Base-by-base conservation (phyloP, 2,888 invertebrate species). In the Buathra laborator region DNA sequence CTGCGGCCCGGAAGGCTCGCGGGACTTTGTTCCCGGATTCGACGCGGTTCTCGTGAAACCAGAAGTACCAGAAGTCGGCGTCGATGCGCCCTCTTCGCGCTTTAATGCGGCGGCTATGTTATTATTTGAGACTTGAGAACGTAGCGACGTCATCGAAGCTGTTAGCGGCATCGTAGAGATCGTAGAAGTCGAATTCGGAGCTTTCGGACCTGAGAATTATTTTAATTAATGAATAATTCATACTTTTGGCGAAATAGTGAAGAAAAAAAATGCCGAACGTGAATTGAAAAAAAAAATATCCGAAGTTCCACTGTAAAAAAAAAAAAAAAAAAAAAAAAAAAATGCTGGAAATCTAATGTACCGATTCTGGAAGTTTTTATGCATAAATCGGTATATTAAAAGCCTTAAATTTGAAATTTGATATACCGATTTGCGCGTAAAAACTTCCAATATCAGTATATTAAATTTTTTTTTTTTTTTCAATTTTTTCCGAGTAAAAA, bases 1-100 rank as follows among this genome's bases (percentile, higher is more conserved):
- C 92, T 98, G 97, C 4, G 91, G 90, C 1, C 91, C 91, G 0
- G 92, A 89, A 0, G 90, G 88, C 44, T 93, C 93, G 3, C 90
- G 87, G 0, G 91, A 92, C 56, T 92, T 93, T 3, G 83, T 78
- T 12, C 89, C 88, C 7, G 88, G 84, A 64, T 87, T 90, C 7
- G 89, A 90, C 16, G 87, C 62, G 3, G 89, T 82, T 82, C 90
- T 88, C 7, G 88, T 32, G 14, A 86, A 79, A 67, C 85, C 85
- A 16, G 82, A 86, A 44, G 75, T 62, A 6, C 71, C 71, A 46
- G 84, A 72, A 14, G 51, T 82, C 29, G 86, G 81, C 7, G 68
- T 86, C 24, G 80, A 70, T 9, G 76, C 53, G 12, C 80, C 81
- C 12, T 87, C 87, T 7, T 87, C 86, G 24, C 81, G 77, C 71